Conservation (phyloP, 2,113 vertebrate species). For the Malaclemys terrapin region DNA sequence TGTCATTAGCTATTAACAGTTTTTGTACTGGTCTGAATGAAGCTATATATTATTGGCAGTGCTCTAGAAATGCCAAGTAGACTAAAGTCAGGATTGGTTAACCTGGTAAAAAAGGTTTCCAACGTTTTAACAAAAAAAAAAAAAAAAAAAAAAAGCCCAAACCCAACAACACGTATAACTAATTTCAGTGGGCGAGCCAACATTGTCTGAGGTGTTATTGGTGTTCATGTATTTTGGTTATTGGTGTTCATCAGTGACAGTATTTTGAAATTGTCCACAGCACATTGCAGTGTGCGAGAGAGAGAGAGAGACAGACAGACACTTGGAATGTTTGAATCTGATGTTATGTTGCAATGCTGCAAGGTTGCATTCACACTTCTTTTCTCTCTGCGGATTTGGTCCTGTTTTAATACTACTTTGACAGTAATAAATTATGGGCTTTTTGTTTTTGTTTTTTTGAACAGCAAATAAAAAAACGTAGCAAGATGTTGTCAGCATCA, state of each 20-base stretch:
- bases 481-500: not conserved
- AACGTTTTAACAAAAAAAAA: slow-evolving; percentile 50
- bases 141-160: not conserved
- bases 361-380: slow-evolving; percentile 13
- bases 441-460: too few relatives aligned
- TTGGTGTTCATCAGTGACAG: slow-evolving; percentile 6
- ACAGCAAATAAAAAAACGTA: not conserved
- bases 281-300: not conserved
- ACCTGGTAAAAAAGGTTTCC: slow-evolving; percentile 56
- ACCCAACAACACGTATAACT: not conserved
- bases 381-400: slow-evolving; percentile 19
- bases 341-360: not conserved
- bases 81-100: slow-evolving; percentile 55
- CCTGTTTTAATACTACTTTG: slow-evolving; percentile 24
- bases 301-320: not conserved
- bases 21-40: slow-evolving; percentile 46
- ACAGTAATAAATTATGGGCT: not conserved
- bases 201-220: slow-evolving; percentile 11
- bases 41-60: slow-evolving; percentile 19
- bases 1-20: slow-evolving; percentile 2
- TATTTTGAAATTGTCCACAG: slow-evolving; percentile 5
- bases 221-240: slow-evolving; percentile 36
- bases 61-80: slow-evolving; percentile 34
- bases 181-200: slow-evolving; percentile 13
- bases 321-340: not conserved